A percentile compares a stretch with the other conserved stretches of the same genome.
phyloP scores from a whole-genome alignment of 2,888 invertebrate genomes.

The Palloptera scutellata region DNA sequence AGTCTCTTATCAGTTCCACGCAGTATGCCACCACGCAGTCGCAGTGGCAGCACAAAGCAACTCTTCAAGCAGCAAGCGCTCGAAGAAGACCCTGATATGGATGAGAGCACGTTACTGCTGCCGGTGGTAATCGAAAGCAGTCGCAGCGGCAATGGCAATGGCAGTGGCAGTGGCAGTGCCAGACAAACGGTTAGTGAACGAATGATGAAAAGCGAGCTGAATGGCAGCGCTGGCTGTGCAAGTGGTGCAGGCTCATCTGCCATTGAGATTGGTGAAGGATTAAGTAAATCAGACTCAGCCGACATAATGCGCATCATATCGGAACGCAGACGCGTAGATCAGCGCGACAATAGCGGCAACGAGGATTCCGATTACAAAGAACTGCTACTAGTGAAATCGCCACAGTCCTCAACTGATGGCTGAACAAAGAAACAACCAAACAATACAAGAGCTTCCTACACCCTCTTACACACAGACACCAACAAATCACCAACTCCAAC shows the following conservation, averaged over 20 bases:
- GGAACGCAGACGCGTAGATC: slow-evolving; percentile 62
- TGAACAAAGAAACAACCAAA: slow-evolving; percentile 17
- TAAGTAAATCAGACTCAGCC: slow-evolving; percentile 61
- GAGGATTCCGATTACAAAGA: slow-evolving; percentile 64
- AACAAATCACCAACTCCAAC: background rate
- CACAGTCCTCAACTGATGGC: slow-evolving; percentile 58
- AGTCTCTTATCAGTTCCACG: slow-evolving; percentile 61
- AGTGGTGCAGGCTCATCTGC: slow-evolving; percentile 19
- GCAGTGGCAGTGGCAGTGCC: slow-evolving; percentile 9
- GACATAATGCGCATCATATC: slow-evolving; percentile 64
- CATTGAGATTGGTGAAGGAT: slow-evolving; percentile 33
- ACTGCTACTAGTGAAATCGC: slow-evolving; percentile 60
- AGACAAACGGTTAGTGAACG: no score
- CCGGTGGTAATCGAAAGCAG: slow-evolving; percentile 47
- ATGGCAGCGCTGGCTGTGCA: slow-evolving; percentile 4
- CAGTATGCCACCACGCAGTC: slow-evolving; percentile 62
- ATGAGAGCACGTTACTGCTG: slow-evolving; percentile 66
- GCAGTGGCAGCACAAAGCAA: slow-evolving; percentile 68
- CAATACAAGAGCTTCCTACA: background rate
- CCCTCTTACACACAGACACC: background rate
- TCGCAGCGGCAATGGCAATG: slow-evolving; percentile 21
- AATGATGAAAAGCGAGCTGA: background rate
- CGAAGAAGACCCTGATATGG: slow-evolving; percentile 66
- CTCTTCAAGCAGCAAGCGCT: slow-evolving; percentile 69
- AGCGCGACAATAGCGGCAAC: slow-evolving; percentile 60